phyloP scores from a whole-genome alignment of 2,888 invertebrate genomes.

The Acrobeloides nanus region DNA sequence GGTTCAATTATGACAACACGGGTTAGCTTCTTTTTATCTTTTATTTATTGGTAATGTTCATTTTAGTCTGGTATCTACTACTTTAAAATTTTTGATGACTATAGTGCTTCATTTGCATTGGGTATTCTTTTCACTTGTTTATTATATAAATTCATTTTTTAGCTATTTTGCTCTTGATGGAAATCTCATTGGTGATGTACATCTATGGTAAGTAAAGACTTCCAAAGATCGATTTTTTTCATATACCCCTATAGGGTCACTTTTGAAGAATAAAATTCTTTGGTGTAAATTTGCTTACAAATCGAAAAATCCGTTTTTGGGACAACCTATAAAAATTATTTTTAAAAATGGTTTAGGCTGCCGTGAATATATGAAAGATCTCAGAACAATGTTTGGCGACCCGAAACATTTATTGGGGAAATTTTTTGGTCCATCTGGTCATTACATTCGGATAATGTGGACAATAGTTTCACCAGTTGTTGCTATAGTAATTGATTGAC shows the following conservation, averaged over 20 bases:
- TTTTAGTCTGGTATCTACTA: conserved; percentile 30
- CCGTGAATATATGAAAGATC: conserved; percentile 28
- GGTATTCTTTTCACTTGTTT: no score
- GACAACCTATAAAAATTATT: no score
- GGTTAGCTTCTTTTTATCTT: conserved; percentile 12
- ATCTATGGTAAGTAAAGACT: conserved; percentile 31
- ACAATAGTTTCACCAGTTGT: conserved; percentile 25
- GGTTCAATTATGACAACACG: conserved; percentile 34
- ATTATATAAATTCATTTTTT: no score
- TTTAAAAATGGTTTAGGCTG: conserved; percentile 18
- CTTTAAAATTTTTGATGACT: conserved; percentile 31
- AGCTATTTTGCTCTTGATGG: conserved; percentile 10
- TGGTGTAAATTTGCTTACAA: no score
- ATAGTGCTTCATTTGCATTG: conserved; percentile 27
- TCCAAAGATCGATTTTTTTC: no score
- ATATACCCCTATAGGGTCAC: no score
- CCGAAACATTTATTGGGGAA: conserved; percentile 15
- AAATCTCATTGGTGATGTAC: conserved; percentile 26
- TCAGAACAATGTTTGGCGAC: conserved; percentile 34
- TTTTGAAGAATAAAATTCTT: no score
- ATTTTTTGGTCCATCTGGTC: conserved; percentile 22
- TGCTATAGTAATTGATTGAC: conserved; percentile 3
- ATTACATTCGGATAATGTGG: conserved; percentile 27
- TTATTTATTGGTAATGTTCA: neutral
- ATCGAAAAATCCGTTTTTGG: no score